Evolutionary conservation across 1,140 invertebrate genomes (phyloP).

Genomic region (Pseudomyrmex pallidus): DNA sequence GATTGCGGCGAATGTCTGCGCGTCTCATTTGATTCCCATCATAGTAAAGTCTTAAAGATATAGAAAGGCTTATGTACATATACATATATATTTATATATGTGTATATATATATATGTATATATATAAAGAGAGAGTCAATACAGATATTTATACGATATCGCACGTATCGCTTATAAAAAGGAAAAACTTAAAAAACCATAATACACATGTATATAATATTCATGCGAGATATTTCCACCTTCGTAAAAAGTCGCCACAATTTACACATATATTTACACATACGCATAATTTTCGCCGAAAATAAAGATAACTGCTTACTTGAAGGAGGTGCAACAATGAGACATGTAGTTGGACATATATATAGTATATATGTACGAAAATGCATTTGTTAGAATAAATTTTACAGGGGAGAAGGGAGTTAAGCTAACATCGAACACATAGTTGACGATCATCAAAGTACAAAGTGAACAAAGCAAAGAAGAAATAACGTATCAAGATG

Average conservation of each 20-base stretch:
- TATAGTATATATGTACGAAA: conserved; percentile 39
- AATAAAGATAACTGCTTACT: conserved; percentile 47
- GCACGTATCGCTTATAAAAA: conserved; percentile 49
- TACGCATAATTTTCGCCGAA: conserved; percentile 19
- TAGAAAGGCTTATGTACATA: conserved; percentile 63
- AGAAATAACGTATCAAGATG: conserved; percentile 23
- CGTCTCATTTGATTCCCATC: conserved; percentile 25
- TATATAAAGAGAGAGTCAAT: conserved; percentile 7
- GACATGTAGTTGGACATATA: conserved; percentile 64
- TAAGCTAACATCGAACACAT: conserved; percentile 57
- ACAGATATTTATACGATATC: conserved; percentile 43
- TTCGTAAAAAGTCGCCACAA: conserved; percentile 41
- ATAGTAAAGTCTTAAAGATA: conserved; percentile 24
- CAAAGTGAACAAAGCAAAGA: conserved; percentile 10
- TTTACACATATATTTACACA: background rate
- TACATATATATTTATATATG: no score
- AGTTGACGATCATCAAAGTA: conserved; percentile 10
- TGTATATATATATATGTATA: no score
- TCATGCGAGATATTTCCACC: conserved; percentile 36
- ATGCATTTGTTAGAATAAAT: conserved; percentile 69
- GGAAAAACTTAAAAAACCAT: conserved; percentile 22
- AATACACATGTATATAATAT: conserved; percentile 21
- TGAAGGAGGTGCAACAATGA: conserved; percentile 49
- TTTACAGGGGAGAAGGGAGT: conserved; percentile 61
- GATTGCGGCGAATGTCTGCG: conserved; percentile 20